These are phyloP conservation scores for Ploceus nigricollis DNA, from an alignment of 2,113 vertebrate species.

Conservation along the genomic window DNA sequence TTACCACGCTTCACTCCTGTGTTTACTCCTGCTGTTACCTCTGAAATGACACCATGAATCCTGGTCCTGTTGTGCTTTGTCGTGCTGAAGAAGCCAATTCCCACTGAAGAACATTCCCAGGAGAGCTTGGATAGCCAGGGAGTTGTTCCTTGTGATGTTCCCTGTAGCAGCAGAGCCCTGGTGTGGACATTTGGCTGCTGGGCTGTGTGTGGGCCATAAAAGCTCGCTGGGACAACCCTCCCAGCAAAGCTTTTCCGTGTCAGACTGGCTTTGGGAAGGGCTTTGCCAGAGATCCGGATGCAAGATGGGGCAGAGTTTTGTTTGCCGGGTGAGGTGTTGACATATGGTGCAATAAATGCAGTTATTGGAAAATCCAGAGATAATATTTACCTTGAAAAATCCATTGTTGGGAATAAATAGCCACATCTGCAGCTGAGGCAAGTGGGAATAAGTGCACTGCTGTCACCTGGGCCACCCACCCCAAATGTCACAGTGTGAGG, in stretches of 20 bases:
- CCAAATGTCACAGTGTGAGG: background rate
- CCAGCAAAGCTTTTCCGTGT: background rate
- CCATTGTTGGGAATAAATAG: background rate
- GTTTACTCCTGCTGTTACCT: background rate
- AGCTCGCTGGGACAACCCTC: background rate
- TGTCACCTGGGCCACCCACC: background rate
- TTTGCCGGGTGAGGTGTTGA: background rate
- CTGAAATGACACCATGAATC: background rate
- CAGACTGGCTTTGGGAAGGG: background rate
- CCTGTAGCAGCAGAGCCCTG: background rate
- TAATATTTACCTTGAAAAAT: constrained; percentile 32
- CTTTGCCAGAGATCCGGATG: background rate
- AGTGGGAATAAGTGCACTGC: background rate
- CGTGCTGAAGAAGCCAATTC: background rate
- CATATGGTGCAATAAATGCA: background rate
- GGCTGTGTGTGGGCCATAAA: background rate
- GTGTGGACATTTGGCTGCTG: background rate
- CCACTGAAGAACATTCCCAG: background rate
- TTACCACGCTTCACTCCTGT: background rate
- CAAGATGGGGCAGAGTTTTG: background rate
- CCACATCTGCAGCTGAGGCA: background rate
- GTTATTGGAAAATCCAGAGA: background rate
- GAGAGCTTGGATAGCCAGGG: background rate
- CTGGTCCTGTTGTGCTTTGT: background rate
- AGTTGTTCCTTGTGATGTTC: background rate